Evolutionary conservation across 2,888 invertebrate genomes (phyloP).

Genomic region (Volucella inflata): DNA sequence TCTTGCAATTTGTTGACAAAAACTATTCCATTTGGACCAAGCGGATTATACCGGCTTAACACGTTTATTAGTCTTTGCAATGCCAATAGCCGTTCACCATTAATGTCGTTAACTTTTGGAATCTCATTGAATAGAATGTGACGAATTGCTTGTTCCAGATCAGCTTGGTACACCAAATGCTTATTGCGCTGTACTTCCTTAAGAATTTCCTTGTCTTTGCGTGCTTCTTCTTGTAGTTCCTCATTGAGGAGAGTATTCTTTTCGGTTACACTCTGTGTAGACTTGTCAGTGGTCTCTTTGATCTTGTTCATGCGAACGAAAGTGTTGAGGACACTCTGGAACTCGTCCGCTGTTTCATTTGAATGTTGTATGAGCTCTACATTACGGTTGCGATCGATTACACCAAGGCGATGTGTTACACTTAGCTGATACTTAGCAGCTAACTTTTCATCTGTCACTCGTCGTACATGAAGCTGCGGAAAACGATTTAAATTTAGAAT

Average conservation of each 20-base stretch:
- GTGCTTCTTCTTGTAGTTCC: constrained; percentile 2
- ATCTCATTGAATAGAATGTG: constrained; percentile 94
- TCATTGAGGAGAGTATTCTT: constrained; percentile 18
- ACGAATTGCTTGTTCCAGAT: constrained; percentile 93
- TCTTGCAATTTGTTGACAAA: constrained; percentile 87
- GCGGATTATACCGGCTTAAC: constrained; percentile 91
- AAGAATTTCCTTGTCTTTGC: constrained; percentile 74
- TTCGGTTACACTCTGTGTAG: background rate
- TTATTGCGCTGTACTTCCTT: constrained; percentile 80
- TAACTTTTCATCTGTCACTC: constrained; percentile 82
- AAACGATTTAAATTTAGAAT: constrained; percentile 86
- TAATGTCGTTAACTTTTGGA: constrained; percentile 87
- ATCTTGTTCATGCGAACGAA: constrained; percentile 76
- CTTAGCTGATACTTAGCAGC: constrained; percentile 79
- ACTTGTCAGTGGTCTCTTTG: constrained; percentile 75
- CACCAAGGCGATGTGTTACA: constrained; percentile 76
- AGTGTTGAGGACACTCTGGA: constrained; percentile 77
- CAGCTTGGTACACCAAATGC: constrained; percentile 91
- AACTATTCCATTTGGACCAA: constrained; percentile 87
- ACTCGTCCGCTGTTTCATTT: constrained; percentile 83
- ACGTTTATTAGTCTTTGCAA: constrained; percentile 90
- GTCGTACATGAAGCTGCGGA: constrained; percentile 85
- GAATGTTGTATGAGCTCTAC: constrained; percentile 65
- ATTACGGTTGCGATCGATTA: constrained; percentile 77
- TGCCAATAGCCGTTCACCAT: constrained; percentile 89